Base-by-base conservation (phyloP, 2,888 invertebrate genomes). In the Thymelicus sylvestris region DNA sequence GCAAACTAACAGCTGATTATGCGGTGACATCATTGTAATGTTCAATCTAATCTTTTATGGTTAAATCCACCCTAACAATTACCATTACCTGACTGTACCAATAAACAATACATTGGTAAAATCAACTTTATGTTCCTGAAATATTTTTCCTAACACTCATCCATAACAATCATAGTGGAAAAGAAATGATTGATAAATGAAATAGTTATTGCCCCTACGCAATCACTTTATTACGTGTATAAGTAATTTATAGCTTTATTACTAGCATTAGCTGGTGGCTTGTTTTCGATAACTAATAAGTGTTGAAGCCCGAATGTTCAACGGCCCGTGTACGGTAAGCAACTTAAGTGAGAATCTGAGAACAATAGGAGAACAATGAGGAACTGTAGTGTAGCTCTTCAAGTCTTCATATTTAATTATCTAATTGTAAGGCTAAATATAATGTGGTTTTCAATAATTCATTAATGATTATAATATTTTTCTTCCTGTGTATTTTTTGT, bases 331-430 rank as follows among this genome's bases (percentile, higher is more conserved):
- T 59, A 59, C 59, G 31, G 47, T 66, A 47, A 24, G 66, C 66
- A 38, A 59, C 66, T 7, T 59, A 31, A 48, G 57, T 57, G 57
- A 44, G 44, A 59, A 31, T 44, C 24, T 19, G 15, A 57, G 44
- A 66, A 67, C 67, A 67, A 67, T 67, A 19, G 24, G 59, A 31
- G 59, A 66, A n/a, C n/a, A n/a, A 66, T 38, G 7, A 66, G 66
- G 66, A 66, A 66, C n/a, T 57, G 50, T 41, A 65, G 39, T 52
- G 15, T 19, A 52, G 19, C 38, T 65, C 52, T 52, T 55, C 65
- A 52, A 13, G 15, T 65, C 52, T 52, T 55, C 65, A 39, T 41
- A 55, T 52, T 64, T 19, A 52, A 41, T 41, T 65, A 52, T 7
- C 15, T 52, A n/a, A n/a, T n/a, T n/a, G n/a, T n/a, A 50, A 15